Base-by-base conservation (phyloP, 2,113 vertebrate genomes). In the Pundamilia nyererei region DNA sequence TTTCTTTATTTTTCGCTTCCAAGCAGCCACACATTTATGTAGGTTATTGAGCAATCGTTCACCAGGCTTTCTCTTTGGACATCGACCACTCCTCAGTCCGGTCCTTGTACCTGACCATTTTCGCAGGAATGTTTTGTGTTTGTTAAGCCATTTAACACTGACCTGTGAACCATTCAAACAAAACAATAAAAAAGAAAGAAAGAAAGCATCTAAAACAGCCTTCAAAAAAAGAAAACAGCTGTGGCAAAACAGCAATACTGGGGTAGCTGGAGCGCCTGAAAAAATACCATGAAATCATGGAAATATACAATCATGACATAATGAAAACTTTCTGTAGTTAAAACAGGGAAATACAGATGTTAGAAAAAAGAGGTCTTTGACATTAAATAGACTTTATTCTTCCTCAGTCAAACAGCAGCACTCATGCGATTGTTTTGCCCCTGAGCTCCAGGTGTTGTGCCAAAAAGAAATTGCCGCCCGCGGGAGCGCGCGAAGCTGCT, bases 401-500 rank as follows among this genome's bases (percentile, higher is more conserved):
- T 5, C 49, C 49, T 51, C 49, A 51, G 49, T 51, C 49, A 51
- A 51, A 51, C 17, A 1, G 49, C 49, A 51, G 49, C 49, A 51
- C 3, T 3, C 17, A 51, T 51, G 47, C 8, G 2, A 2, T 51
- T 51, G 49, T 51, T 51, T 51, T 51, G 49, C 8, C 49, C 17
- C 17, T 9, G 19, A 60, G 14, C 0, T 60, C 56, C 56, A 31
- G 56, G 14, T 60, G 26, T 31, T 17, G 26, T 60, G 56, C 56
- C 56, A 60, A 60, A 60, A 60, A 31, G 26, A 31, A 31, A 29
- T 29, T 58, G 13, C 5, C 1, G 0, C 29, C 56, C 2, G 14
- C 3, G 0, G 56, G 26, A 60, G 56, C 0, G 5, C 8, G 2
- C 56, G 1, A 9, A 60, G 29, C 15, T 58, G 29, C 56, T 33